A percentile compares a stretch with the other conserved stretches of the same genome.
phyloP scores from a whole-genome alignment of 2,797 vertebrate genomes.

The Glyptemys insculpta region DNA sequence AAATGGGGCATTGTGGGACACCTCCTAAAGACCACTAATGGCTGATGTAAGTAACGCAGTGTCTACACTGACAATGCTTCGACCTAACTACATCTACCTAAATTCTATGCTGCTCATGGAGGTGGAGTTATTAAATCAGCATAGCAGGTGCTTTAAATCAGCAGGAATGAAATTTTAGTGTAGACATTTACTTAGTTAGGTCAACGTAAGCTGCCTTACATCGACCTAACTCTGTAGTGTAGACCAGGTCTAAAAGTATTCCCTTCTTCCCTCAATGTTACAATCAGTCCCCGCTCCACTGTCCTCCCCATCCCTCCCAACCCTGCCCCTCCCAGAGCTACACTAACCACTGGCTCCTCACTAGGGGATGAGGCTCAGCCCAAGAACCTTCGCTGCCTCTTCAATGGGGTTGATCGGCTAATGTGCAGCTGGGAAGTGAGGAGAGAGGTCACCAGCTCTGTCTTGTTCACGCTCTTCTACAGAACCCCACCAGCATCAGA shows the following conservation, averaged over 20 bases:
- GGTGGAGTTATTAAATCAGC: background rate
- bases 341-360: background rate
- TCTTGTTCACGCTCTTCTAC: conserved; percentile 80
- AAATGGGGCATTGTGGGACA: background rate
- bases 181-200: background rate
- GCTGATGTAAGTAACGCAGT: background rate
- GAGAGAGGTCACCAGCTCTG: conserved; percentile 57
- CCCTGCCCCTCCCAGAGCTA: background rate
- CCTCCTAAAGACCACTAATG: background rate
- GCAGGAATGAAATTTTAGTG: background rate
- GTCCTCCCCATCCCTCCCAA: background rate
- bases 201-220: background rate
- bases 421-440: conserved; percentile 83
- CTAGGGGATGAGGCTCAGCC: conserved; percentile 74
- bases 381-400: conserved; percentile 79
- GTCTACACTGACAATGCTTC: background rate
- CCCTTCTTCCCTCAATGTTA: background rate
- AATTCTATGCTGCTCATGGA: background rate
- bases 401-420: conserved; percentile 67
- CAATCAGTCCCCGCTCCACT: background rate
- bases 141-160: background rate
- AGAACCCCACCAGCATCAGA: background rate
- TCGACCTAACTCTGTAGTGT: background rate
- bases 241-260: background rate
- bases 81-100: background rate